Evolutionary conservation across 2,797 vertebrate genomes (phyloP).

Genomic region (Pogonophryne albipinna): DNA sequence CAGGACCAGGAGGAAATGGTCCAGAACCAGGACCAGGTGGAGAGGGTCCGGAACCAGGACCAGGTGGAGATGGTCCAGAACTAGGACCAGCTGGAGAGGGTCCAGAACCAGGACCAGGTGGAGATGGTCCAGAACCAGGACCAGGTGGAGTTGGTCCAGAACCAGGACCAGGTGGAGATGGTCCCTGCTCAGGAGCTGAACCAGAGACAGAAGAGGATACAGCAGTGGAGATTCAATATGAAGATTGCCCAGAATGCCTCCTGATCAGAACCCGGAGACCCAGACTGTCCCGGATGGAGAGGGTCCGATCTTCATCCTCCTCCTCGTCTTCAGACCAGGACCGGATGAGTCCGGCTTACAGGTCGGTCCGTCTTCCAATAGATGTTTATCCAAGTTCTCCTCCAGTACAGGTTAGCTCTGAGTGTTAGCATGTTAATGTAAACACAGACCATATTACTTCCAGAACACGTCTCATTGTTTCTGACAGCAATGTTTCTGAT

Average conservation of each 20-base stretch:
- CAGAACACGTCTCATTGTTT: no score
- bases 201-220: not conserved
- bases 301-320: conserved; percentile 88
- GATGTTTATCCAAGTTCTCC: not conserved
- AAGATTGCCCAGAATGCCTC: conserved; percentile 20
- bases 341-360: conserved; percentile 81
- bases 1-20: not conserved
- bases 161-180: not conserved
- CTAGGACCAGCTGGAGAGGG: not conserved
- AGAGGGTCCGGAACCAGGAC: not conserved
- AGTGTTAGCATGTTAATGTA: no score
- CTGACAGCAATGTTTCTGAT: no score
- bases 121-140: not conserved
- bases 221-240: not conserved
- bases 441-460: no score
- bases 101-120: not conserved
- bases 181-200: not conserved
- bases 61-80: not conserved
- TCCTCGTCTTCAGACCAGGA: conserved; percentile 88
- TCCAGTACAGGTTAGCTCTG: no score
- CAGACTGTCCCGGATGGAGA: conserved; percentile 90
- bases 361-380: conserved; percentile 75
- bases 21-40: not conserved
- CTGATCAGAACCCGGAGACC: conserved; percentile 87
- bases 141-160: no score